Evolutionary conservation across 2,113 vertebrate species (phyloP).

Genomic region (Erinaceus europaeus): DNA sequence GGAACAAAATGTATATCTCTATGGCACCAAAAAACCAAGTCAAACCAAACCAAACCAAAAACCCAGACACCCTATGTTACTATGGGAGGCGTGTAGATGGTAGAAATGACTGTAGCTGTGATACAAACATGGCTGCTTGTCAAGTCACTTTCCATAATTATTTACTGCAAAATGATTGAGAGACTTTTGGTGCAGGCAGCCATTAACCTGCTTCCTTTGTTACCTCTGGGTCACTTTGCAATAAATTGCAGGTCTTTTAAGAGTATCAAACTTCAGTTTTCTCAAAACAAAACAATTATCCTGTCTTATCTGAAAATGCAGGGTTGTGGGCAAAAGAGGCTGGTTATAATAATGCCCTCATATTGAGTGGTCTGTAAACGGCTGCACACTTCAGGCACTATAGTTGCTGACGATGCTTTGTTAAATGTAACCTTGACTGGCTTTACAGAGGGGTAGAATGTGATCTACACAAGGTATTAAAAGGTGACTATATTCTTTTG

Average conservation of each 20-base stretch:
- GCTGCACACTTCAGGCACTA: slow-evolving; percentile 70
- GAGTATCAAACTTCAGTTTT: slow-evolving; percentile 69
- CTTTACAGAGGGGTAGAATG: slow-evolving; percentile 51
- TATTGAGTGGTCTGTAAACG: slow-evolving; percentile 77
- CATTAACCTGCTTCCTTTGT: slow-evolving; percentile 49
- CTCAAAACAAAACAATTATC: slow-evolving; percentile 74
- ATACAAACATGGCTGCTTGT: slow-evolving; percentile 49
- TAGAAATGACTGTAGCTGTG: slow-evolving; percentile 54
- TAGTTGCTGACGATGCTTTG: slow-evolving; percentile 55
- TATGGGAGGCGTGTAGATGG: slow-evolving; percentile 67
- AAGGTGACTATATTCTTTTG: slow-evolving; percentile 47
- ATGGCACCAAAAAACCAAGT: slow-evolving; percentile 70
- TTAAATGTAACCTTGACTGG: slow-evolving; percentile 55
- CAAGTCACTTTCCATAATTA: slow-evolving; percentile 71
- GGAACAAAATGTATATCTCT: slow-evolving; percentile 63
- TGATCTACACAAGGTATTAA: slow-evolving; percentile 48
- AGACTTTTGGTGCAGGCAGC: slow-evolving; percentile 32
- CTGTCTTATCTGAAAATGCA: slow-evolving; percentile 71
- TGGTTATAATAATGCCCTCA: slow-evolving; percentile 76
- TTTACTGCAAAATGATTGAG: slow-evolving; percentile 65
- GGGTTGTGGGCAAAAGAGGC: slow-evolving; percentile 73
- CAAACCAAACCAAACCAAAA: slow-evolving; percentile 65
- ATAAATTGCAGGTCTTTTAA: slow-evolving; percentile 70
- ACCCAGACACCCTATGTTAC: slow-evolving; percentile 77
- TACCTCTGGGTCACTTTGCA: slow-evolving; percentile 67